Conservation (phyloP, 1,140 invertebrate species). For the Plutomurus gul region DNA sequence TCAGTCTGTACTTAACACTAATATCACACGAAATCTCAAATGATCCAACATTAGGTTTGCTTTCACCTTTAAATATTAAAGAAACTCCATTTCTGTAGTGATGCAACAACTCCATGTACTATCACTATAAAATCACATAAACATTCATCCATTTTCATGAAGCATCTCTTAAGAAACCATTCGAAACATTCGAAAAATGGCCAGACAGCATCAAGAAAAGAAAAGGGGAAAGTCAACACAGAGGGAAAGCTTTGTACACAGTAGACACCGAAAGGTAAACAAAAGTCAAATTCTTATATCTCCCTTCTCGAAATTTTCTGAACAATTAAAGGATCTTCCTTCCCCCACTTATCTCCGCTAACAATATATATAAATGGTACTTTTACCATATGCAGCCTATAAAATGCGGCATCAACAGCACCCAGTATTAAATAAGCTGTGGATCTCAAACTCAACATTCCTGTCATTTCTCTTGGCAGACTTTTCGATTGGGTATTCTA, state of each 20-base stretch:
- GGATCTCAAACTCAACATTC: background rate
- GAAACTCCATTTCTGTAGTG: too few relatives aligned
- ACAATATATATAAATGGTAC: background rate
- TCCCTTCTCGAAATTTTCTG: slow-evolving; percentile 6
- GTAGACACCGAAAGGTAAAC: background rate
- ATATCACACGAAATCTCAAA: background rate
- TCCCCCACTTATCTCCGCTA: background rate
- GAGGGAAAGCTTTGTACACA: background rate
- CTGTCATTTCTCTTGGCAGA: background rate
- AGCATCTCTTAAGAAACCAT: slow-evolving; percentile 24
- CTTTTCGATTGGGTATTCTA: background rate
- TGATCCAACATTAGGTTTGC: background rate
- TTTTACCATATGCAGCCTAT: background rate
- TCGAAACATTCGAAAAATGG: slow-evolving; percentile 19
- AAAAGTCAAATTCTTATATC: slow-evolving; percentile 22
- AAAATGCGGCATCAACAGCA: background rate
- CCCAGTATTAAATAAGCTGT: background rate
- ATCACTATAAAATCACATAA: slow-evolving; percentile 11
- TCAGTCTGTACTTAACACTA: background rate
- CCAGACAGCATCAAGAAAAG: background rate
- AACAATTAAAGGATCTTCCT: background rate
- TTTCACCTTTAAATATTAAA: background rate
- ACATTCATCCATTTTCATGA: slow-evolving; percentile 24
- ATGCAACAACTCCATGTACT: too few relatives aligned
- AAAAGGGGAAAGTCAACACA: slow-evolving; percentile 11